Evolutionary conservation across 1,140 invertebrate genomes (phyloP), one percentile per base, ranked within the genome.

Genomic region (Lucilia sericata): DNA sequence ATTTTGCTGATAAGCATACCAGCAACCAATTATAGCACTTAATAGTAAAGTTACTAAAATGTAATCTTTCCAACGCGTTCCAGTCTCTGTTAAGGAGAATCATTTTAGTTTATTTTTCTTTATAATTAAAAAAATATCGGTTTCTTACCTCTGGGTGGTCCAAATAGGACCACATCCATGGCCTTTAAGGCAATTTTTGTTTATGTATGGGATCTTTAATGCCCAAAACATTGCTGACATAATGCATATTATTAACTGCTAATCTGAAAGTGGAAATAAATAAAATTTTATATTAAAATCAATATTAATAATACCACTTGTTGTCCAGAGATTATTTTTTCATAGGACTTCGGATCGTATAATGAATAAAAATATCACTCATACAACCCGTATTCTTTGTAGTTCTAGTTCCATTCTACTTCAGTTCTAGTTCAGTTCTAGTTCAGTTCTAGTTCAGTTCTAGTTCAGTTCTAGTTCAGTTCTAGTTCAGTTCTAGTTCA

Each of bases 151-250:
- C 98, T 98, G n/a, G 98, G 97, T 83, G 97, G 96, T 74, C 98
- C 98, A 92, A 99, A 99, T 12, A 99, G 92, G 10, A 99, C 98
- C 84, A 98, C 96, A 92, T 99, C 98, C 96, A 98, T 98, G 55
- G 98, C 98, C 12, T 92, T 99, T 99, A 34, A 99, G 92, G 5
- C 97, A 83, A 99, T 95, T 92, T 99, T 92, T 98, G 97, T 90
- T 97, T 98, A 91, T 99, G 97, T 87, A 98, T 98, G 17, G 96
- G 96, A 93, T 99, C 98, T 91, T 98, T 98, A 86, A 99, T 98
- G n/a, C 98, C 98, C 85, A 99, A 92, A 51, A 96, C 94, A 89
- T 94, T 95, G 89, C 93, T 95, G 74, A 98, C 92, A 92, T 96
- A 97, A 87, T 97, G 95, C 92, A 96, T 96, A 92, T 97, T 97